These are phyloP conservation scores for Oeneis ivallda DNA, from an alignment of 2,888 invertebrate species.

Conservation along the genomic window DNA sequence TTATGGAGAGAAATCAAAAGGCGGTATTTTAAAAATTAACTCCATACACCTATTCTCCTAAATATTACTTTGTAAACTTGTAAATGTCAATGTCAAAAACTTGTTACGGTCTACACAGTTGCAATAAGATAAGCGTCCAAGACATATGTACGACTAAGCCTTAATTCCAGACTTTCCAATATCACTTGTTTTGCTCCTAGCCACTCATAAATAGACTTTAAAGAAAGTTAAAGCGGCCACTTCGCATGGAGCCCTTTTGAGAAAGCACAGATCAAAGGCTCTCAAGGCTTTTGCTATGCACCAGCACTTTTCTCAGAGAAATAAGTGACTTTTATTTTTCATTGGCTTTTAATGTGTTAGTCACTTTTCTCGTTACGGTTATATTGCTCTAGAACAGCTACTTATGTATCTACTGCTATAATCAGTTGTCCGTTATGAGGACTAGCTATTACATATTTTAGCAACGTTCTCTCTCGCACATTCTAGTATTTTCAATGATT, in stretches of 20 bases:
- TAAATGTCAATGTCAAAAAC: too few species aligned
- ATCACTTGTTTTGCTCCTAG: conserved; percentile 20
- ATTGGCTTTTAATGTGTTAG: conserved; percentile 3
- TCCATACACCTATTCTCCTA: too few species aligned
- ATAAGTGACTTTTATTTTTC: conserved; percentile 18
- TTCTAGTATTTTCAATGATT: too few species aligned
- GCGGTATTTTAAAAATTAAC: too few species aligned
- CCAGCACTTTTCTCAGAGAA: conserved; percentile 11
- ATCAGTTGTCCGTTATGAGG: too few species aligned
- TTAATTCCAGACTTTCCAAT: conserved; percentile 13
- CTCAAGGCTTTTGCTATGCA: conserved; percentile 21
- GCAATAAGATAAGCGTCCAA: neutral
- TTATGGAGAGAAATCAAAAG: too few species aligned
- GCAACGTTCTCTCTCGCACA: too few species aligned
- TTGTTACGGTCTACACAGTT: neutral
- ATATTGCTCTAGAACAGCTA: too few species aligned
- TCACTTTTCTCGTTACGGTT: neutral
- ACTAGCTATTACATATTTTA: too few species aligned
- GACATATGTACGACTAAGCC: neutral
- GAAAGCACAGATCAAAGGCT: conserved; percentile 21
- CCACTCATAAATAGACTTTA: conserved; percentile 16
- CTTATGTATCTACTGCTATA: too few species aligned
- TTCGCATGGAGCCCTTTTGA: conserved; percentile 24
- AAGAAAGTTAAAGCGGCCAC: conserved; percentile 23
- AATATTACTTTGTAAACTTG: too few species aligned